These are phyloP conservation scores for Halcyon chelicuti DNA, from an alignment of 2,797 vertebrate genomes.

Conservation along the genomic window DNA sequence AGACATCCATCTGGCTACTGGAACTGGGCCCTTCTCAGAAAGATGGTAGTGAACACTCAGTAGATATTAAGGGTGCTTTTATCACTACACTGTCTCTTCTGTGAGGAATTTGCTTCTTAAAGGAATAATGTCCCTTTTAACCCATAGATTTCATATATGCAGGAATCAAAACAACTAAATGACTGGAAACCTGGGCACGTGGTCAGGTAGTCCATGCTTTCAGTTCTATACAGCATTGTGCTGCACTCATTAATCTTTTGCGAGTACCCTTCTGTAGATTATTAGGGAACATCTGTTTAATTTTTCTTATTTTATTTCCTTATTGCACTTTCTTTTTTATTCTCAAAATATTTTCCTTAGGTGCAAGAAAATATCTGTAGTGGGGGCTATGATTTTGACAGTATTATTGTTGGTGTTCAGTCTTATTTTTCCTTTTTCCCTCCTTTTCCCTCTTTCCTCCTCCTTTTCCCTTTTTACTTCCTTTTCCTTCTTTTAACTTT, in stretches of 20 bases:
- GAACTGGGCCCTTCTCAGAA: neutral
- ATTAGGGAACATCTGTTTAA: constrained; percentile 19
- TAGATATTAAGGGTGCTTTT: neutral
- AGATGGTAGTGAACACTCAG: neutral
- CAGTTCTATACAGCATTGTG: neutral
- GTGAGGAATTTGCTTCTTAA: neutral
- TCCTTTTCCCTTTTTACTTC: rapidly evolving
- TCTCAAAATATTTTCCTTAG: neutral
- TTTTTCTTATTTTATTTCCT: constrained; percentile 14
- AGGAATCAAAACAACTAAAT: neutral
- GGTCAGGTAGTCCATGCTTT: neutral
- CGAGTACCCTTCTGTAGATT: neutral
- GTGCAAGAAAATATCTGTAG: neutral
- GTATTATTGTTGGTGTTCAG: neutral
- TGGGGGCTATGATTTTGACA: neutral
- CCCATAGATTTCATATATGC: neutral
- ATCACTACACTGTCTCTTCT: neutral
- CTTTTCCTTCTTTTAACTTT: rapidly evolving
- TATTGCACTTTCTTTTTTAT: neutral
- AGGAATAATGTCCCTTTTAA: neutral
- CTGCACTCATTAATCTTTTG: neutral
- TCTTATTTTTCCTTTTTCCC: rapidly evolving
- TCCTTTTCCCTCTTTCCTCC: too few relatives aligned
- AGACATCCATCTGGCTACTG: neutral
- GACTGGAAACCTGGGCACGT: neutral